Evolutionary conservation across 2,113 vertebrate genomes (phyloP).

Genomic region (Stomatorhinus ivindoensis): DNA sequence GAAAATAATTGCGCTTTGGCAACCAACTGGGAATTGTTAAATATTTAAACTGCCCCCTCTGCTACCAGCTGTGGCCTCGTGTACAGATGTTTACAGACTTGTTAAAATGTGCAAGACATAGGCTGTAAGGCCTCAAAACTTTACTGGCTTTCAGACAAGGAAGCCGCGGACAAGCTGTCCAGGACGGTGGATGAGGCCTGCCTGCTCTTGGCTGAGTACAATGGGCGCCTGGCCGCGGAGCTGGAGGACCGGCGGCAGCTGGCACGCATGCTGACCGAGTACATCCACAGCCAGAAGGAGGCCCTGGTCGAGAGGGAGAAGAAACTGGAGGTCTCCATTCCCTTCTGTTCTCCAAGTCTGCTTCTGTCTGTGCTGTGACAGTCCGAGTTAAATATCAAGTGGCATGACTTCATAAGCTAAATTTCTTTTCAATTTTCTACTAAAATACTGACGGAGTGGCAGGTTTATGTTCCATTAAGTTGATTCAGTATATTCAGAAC

Average conservation of each 20-base stretch:
- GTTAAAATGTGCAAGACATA: neutral
- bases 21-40: neutral
- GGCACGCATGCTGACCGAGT: constrained; percentile 91
- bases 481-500: neutral
- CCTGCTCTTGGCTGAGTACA: constrained; percentile 91
- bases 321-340: constrained; percentile 78
- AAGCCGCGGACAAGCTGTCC: constrained; percentile 88
- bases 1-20: neutral
- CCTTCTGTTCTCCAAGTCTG: neutral
- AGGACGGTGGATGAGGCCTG: constrained; percentile 97
- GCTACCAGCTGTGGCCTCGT: neutral
- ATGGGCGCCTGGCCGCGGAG: constrained; percentile 88
- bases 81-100: neutral
- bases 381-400: neutral
- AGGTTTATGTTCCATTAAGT: neutral
- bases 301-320: constrained; percentile 87
- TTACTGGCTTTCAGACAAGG: constrained; percentile 71
- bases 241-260: constrained; percentile 94
- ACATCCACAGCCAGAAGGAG: constrained; percentile 90
- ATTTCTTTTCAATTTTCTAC: neutral
- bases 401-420: neutral
- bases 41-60: neutral
- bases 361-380: neutral
- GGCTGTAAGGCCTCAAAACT: neutral
- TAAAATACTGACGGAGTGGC: neutral